Evolutionary conservation across 2,113 vertebrate genomes (phyloP), one percentile per base, ranked within the genome.

Genomic region (Zonotrichia leucophrys): DNA sequence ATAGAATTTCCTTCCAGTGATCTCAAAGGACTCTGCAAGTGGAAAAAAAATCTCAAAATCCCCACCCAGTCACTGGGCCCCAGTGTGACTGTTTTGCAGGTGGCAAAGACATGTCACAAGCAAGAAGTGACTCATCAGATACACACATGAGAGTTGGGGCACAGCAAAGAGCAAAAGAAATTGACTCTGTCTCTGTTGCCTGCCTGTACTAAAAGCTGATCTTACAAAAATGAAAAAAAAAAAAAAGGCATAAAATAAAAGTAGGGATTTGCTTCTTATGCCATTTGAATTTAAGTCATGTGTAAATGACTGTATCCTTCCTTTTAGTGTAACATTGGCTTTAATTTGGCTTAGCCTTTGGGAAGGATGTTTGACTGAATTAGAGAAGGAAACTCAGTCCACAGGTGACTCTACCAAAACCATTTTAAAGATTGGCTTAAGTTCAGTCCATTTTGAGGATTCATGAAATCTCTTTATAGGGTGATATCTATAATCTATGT

Each of bases 51-150:
- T 1, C 19, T 66, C 46, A 80, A 27, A 77, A 72, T 77, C 11
- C 11, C 39, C 63, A 39, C 42, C 21, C 27, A 69, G 63, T 58
- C 72, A 69, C 3, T 79, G 80, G 50, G 56, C 22, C 72, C 68
- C 50, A 59, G 67, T 84, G 83, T 83, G 91, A 81, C 62, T 69
- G 10, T 79, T 93, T 87, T 21, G 33, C 94, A 96, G 73, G 87
- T 89, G 74, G 83, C 21, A 12, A 93, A 87, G 79, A 62, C 41
- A 41, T 75, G 90, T 89, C 90, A 79, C 86, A 94, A 93, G 86
- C 47, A 82, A 89, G 78, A 89, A 74, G 58, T 83, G 72, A 90
- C 80, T 94, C 87, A 59, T 63, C 69, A 89, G 44, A 68, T 73
- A 21, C 1, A 85, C 47, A 52, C 37, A 67, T 31, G 72, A 90